Base-by-base conservation (phyloP, 2,113 vertebrate genomes). In the Verasper variegatus region DNA sequence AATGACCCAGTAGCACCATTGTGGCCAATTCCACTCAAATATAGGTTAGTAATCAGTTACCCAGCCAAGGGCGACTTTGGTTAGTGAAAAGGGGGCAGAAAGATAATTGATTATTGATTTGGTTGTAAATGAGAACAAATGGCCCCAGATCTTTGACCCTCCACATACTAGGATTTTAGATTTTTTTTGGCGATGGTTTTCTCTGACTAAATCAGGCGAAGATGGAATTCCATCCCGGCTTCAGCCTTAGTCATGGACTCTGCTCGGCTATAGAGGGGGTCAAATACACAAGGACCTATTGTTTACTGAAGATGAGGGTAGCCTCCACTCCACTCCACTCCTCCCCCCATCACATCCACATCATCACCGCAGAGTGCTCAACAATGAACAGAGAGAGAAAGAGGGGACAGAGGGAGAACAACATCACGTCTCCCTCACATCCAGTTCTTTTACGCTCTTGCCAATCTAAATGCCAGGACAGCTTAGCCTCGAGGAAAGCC, bases 231-330 rank as follows among this genome's bases (percentile, higher is more conserved):
- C 79, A 81, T 60, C 71, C 42, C 51, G 7, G 75, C 78, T 73
- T 84, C 62, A 78, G 69, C 45, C 74, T 57, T 3, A 82, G 66
- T 80, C 86, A 65, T 82, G 80, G 85, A 84, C 90, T 86, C 74
- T 68, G 69, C 69, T 82, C 61, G 75, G 74, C 79, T 86, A 52
- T 80, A 84, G 70, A 76, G 83, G 82, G 20, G 88, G 91, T 90
- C 86, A 93, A 82, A 86, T 64, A 88, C 83, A 93, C 88, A 93
- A 91, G 88, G 91, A 87, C 71, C 90, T 81, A 92, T 94, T 94
- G 92, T 93, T 91, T 91, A 83, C 68, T 61, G 78, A 89, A 88
- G 90, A 93, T 88, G 86, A 92, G 90, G 84, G 88, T 68, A 86
- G 83, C 86, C 89, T 84, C 85, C 76, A 85, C 87, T 83, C n/a